These are phyloP conservation scores for Drosophila recens DNA, from an alignment of 2,888 invertebrate species.

Conservation along the genomic window DNA sequence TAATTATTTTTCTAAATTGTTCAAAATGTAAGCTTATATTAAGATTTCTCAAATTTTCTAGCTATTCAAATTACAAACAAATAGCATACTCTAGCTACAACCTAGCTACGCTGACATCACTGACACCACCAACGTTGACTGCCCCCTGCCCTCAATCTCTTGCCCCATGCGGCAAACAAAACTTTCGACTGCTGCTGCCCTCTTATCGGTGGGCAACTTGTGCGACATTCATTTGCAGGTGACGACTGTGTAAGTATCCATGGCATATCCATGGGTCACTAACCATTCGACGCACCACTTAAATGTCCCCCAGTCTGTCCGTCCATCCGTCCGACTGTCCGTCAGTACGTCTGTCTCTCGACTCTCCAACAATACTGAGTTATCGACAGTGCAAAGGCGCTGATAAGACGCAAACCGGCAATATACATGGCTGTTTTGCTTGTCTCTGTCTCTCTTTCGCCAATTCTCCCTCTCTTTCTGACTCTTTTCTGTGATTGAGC, in stretches of 20 bases:
- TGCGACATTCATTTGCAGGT: conserved; percentile 45
- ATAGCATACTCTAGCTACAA: background rate
- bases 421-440: background rate
- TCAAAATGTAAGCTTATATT: too few species aligned
- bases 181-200: conserved; percentile 27
- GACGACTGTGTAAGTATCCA: conserved; percentile 14
- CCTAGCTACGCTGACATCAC: background rate
- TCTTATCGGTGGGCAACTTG: conserved; percentile 26
- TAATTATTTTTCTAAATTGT: too few species aligned
- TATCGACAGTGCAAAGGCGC: conserved; percentile 49
- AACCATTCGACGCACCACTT: conserved; percentile 29
- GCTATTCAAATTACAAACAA: too few species aligned
- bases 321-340: background rate
- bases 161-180: conserved; percentile 7
- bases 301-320: conserved; percentile 14
- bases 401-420: conserved; percentile 56
- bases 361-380: conserved; percentile 36
- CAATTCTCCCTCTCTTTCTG: background rate
- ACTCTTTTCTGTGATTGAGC: conserved; percentile 4
- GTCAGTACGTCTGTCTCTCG: background rate
- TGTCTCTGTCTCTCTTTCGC: background rate
- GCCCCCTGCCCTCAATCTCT: background rate
- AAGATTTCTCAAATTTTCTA: too few species aligned
- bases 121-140: background rate
- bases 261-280: conserved; percentile 34